Percentiles rank a stretch among this genome's conserved stretches.
Conservation (phyloP, 1,140 invertebrate genomes). For the Heterodera carotae region DNA sequence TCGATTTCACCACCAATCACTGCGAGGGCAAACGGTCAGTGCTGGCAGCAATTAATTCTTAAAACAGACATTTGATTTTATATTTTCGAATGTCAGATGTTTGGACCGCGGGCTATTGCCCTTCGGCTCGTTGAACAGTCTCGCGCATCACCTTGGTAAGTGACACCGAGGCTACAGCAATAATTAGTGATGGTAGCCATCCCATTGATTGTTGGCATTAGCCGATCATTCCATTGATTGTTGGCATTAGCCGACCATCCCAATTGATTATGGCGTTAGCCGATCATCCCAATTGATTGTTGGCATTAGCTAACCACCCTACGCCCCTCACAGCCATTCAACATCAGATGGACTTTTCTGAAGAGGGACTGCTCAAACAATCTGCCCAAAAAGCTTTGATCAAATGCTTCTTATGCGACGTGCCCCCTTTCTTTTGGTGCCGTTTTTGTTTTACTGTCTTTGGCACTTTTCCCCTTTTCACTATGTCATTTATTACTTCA, state of each 20-base stretch:
- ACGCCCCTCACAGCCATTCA: conserved; percentile 20
- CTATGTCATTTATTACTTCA: background rate
- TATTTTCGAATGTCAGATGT: conserved; percentile 8
- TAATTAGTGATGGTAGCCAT: background rate
- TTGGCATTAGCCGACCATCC: too few relatives aligned
- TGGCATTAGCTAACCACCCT: too few relatives aligned
- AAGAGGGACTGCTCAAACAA: conserved; percentile 17
- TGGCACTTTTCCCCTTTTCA: too few relatives aligned
- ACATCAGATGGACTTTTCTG: conserved; percentile 22
- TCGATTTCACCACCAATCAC: conserved; percentile 12
- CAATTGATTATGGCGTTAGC: too few relatives aligned
- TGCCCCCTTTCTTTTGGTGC: conserved; percentile 9
- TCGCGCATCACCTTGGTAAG: conserved; percentile 40
- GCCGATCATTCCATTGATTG: too few relatives aligned
- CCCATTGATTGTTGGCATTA: too few relatives aligned
- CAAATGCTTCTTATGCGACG: conserved; percentile 26
- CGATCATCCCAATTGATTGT: too few relatives aligned
- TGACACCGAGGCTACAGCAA: background rate
- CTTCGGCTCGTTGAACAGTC: conserved; percentile 23
- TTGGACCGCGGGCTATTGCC: background rate
- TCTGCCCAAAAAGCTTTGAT: conserved; percentile 2
- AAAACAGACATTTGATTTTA: background rate
- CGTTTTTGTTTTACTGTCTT: conserved; percentile 3
- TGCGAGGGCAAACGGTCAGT: conserved; percentile 22
- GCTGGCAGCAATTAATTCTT: background rate